phyloP scores from a whole-genome alignment of 2,888 invertebrate species.

The Lycia hirtaria region DNA sequence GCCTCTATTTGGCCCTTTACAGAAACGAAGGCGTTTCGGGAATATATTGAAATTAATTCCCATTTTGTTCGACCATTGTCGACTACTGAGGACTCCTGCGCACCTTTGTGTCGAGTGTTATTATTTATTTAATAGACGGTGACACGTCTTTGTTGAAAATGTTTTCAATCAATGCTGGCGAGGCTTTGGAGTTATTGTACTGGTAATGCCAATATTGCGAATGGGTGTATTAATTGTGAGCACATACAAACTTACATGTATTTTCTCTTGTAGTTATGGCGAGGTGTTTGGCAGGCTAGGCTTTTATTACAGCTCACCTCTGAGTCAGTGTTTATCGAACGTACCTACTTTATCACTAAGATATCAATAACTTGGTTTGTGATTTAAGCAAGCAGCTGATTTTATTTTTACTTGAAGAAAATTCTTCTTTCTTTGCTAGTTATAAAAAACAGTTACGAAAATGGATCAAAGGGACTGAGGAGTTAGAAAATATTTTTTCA shows the following conservation, averaged over 20 bases:
- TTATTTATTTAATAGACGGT: conserved; percentile 83
- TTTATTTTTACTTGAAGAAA: too few relatives aligned
- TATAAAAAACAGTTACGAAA: too few relatives aligned
- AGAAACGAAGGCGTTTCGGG: conserved; percentile 78
- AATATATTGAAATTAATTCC: conserved; percentile 83
- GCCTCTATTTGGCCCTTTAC: conserved; percentile 65
- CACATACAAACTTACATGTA: not conserved
- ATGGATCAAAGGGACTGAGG: too few relatives aligned
- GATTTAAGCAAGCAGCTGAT: too few relatives aligned
- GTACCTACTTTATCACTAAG: too few relatives aligned
- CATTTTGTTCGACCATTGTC: conserved; percentile 81
- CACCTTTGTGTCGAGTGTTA: conserved; percentile 67
- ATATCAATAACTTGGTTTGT: too few relatives aligned
- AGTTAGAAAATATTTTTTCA: too few relatives aligned
- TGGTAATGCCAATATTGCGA: conserved; percentile 16
- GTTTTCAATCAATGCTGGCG: conserved; percentile 64
- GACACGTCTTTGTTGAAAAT: conserved; percentile 69
- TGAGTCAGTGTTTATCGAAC: too few relatives aligned
- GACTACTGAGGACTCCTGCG: conserved; percentile 67
- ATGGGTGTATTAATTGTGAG: conserved; percentile 5
- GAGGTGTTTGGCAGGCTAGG: too few relatives aligned
- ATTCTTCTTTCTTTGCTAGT: too few relatives aligned
- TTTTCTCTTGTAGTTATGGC: not conserved
- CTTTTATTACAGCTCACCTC: too few relatives aligned
- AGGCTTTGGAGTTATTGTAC: conserved; percentile 56